Conservation (phyloP, 2,888 invertebrate species). For the Priocnemis perturbator region DNA sequence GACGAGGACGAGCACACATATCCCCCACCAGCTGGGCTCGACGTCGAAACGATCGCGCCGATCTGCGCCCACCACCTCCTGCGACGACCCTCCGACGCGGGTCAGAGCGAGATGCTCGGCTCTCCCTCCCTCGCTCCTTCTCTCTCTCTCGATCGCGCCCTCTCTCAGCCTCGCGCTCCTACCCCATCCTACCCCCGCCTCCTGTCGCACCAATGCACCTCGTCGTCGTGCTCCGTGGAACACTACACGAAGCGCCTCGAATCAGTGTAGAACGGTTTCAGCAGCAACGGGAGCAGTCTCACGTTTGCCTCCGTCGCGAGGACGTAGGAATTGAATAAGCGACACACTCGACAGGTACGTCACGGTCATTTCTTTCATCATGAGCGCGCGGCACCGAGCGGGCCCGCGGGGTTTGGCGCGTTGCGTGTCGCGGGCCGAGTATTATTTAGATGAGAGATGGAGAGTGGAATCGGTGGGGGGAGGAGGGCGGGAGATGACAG, state of each 20-base stretch:
- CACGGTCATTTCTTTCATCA: constrained; percentile 13
- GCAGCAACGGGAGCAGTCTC: constrained; percentile 28
- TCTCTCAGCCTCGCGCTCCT: constrained; percentile 6
- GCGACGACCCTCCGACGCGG: constrained; percentile 28
- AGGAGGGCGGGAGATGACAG: no score
- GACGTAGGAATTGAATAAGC: constrained; percentile 45
- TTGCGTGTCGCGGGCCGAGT: no score
- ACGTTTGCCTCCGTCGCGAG: constrained; percentile 42
- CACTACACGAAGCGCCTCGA: constrained; percentile 62
- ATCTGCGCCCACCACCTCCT: constrained; percentile 38
- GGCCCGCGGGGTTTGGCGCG: no score
- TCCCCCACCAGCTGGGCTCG: constrained; percentile 41
- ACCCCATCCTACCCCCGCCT: constrained; percentile 44
- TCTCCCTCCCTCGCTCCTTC: constrained; percentile 25
- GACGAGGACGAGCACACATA: constrained; percentile 40
- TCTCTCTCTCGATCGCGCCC: constrained; percentile 13
- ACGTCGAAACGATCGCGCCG: constrained; percentile 51
- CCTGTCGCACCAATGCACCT: constrained; percentile 53
- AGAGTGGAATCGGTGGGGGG: no score
- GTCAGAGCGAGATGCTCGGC: constrained; percentile 1
- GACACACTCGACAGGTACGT: constrained; percentile 33
- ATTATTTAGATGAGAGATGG: no score
- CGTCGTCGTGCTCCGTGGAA: constrained; percentile 53
- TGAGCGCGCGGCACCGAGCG: not conserved
- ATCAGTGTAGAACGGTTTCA: constrained; percentile 56